A percentile compares a stretch with the other conserved stretches of the same genome.
phyloP scores from a whole-genome alignment of 2,797 vertebrate species.

The Phalanger gymnotis region DNA sequence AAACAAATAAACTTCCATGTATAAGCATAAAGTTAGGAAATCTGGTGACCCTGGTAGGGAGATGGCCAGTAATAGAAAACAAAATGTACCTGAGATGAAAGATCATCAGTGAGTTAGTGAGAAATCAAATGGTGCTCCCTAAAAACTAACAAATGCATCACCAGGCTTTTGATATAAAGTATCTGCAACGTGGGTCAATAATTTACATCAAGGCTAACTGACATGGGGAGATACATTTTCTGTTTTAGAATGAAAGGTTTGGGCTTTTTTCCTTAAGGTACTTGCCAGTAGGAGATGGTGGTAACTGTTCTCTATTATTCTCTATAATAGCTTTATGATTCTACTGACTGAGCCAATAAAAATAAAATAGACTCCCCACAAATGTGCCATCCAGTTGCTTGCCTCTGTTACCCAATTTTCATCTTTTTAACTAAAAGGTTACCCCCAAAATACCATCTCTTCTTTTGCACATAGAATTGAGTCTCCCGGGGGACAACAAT shows the following conservation, averaged over 20 bases:
- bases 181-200: conserved; percentile 46
- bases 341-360: conserved; percentile 11
- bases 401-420: conserved; percentile 45
- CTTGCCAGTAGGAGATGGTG: conserved; percentile 33
- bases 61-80: conserved; percentile 19
- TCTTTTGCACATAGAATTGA: conserved; percentile 5
- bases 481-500: conserved; percentile 15
- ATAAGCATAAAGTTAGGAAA: conserved; percentile 9
- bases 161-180: conserved; percentile 60
- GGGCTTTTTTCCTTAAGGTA: conserved; percentile 2
- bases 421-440: conserved; percentile 41
- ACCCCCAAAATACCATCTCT: conserved; percentile 32
- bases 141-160: conserved; percentile 49
- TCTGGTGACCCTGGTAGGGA: neutral
- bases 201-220: conserved; percentile 51
- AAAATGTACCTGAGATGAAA: conserved; percentile 2
- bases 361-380: conserved; percentile 48
- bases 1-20: neutral
- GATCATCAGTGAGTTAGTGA: conserved; percentile 9
- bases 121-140: conserved; percentile 46
- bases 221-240: conserved; percentile 47
- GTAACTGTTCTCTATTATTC: conserved; percentile 33
- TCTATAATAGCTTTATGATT: conserved; percentile 58
- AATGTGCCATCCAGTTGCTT: neutral
- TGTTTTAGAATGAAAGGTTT: conserved; percentile 39